Evolutionary conservation across 2,888 invertebrate species (phyloP).

Genomic region (Drosophila longiperda): DNA sequence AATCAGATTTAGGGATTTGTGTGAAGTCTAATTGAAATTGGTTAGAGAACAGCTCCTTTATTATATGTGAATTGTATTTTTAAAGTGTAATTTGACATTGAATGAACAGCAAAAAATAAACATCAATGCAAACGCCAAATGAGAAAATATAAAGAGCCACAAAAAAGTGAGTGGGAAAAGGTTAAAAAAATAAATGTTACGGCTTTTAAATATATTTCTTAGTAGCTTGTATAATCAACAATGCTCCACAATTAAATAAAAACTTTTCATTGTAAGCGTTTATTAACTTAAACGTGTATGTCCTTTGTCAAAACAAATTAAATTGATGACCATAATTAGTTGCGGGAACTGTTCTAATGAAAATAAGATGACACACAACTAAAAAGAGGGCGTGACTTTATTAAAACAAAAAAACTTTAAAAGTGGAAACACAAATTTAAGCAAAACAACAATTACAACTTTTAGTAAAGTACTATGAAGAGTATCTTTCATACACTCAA

Average conservation of each 20-base stretch:
- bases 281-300: slow-evolving; percentile 53
- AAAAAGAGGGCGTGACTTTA: background rate
- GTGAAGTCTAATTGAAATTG: slow-evolving; percentile 6
- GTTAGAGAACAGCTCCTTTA: background rate
- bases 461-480: slow-evolving; percentile 43
- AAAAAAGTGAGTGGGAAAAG: background rate
- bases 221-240: slow-evolving; percentile 4
- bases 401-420: background rate
- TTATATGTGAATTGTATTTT: slow-evolving; percentile 3
- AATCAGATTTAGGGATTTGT: slow-evolving; percentile 52
- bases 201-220: background rate
- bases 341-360: slow-evolving; percentile 25
- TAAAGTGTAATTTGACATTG: background rate
- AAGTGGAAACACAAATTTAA: slow-evolving; percentile 45
- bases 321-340: slow-evolving; percentile 42
- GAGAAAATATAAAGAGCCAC: background rate
- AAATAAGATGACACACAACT: slow-evolving; percentile 3
- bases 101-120: background rate
- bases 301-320: slow-evolving; percentile 40
- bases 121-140: background rate
- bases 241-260: slow-evolving; percentile 23
- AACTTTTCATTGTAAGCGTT: slow-evolving; percentile 51
- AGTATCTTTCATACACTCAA: slow-evolving; percentile 1
- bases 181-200: slow-evolving; percentile 9
- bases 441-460: slow-evolving; percentile 73